Evolutionary conservation across 2,888 invertebrate species (phyloP).

Genomic region (Eupithecia abbreviata): DNA sequence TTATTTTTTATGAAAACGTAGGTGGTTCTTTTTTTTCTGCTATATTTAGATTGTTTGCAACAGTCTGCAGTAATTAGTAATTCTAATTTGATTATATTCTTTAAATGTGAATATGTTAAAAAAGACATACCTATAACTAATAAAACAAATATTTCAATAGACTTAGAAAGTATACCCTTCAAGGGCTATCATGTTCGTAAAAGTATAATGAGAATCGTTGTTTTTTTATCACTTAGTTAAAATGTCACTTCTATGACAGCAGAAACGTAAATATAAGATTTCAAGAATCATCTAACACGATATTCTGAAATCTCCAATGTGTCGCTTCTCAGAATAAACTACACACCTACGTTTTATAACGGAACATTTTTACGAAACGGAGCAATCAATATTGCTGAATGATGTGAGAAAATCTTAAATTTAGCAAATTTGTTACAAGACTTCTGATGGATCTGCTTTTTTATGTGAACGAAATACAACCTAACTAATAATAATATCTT

Average conservation of each 20-base stretch:
- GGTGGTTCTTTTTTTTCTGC: no score
- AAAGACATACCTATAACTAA: neutral
- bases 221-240: neutral
- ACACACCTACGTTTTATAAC: slow-evolving; percentile 34
- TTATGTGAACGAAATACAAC: neutral
- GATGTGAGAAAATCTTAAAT: slow-evolving; percentile 6
- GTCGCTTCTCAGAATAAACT: slow-evolving; percentile 27
- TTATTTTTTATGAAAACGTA: neutral
- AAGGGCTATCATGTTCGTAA: neutral
- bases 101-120: neutral
- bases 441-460: neutral
- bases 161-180: neutral
- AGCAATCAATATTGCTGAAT: slow-evolving; percentile 5
- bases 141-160: neutral
- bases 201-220: neutral
- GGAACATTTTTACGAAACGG: slow-evolving; percentile 22
- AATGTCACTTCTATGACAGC: slow-evolving; percentile 19
- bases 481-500: neutral
- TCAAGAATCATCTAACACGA: slow-evolving; percentile 27
- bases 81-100: neutral
- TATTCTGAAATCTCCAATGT: slow-evolving; percentile 30
- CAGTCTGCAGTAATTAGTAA: neutral
- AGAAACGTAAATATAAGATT: slow-evolving; percentile 25
- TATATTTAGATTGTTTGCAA: no score
- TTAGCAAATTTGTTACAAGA: neutral